Conservation (phyloP, 2,113 vertebrate genomes). For the Aix galericulata region DNA sequence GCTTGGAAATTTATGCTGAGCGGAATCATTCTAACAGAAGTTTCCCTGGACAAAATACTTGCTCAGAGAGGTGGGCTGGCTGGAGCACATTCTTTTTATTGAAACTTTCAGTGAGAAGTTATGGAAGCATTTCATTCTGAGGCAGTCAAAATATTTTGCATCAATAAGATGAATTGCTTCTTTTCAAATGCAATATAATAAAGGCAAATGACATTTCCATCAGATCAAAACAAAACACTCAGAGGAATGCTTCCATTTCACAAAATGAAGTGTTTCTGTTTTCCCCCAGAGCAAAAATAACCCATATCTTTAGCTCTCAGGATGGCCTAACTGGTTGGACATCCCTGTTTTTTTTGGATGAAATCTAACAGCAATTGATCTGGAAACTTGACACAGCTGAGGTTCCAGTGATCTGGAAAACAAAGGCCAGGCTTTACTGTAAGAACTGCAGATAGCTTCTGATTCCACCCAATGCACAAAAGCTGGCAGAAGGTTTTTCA, state of each 20-base stretch:
- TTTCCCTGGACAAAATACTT: background rate
- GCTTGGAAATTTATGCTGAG: background rate
- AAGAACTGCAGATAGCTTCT: background rate
- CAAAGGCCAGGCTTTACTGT: background rate
- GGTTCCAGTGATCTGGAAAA: background rate
- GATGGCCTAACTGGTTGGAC: background rate
- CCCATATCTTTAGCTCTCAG: background rate
- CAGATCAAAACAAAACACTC: background rate
- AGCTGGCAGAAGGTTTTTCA: background rate
- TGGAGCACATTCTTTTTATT: background rate
- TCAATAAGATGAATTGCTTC: background rate
- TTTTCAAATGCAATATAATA: constrained; percentile 8
- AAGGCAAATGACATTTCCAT: constrained; percentile 29
- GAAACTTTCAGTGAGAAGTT: background rate
- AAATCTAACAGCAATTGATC: background rate
- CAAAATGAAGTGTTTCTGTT: background rate
- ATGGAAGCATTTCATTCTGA: constrained; percentile 1
- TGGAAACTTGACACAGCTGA: background rate
- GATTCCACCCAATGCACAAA: background rate
- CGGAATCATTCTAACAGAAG: background rate
- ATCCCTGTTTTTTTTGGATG: background rate
- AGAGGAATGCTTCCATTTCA: background rate
- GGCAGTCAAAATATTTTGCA: constrained; percentile 28
- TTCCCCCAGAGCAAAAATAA: background rate
- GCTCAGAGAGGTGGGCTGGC: background rate